A percentile compares a stretch with the other conserved stretches of the same genome.
Evolutionary conservation across 2,797 vertebrate species (phyloP).

Genomic region (Cercopithecus petaurista): DNA sequence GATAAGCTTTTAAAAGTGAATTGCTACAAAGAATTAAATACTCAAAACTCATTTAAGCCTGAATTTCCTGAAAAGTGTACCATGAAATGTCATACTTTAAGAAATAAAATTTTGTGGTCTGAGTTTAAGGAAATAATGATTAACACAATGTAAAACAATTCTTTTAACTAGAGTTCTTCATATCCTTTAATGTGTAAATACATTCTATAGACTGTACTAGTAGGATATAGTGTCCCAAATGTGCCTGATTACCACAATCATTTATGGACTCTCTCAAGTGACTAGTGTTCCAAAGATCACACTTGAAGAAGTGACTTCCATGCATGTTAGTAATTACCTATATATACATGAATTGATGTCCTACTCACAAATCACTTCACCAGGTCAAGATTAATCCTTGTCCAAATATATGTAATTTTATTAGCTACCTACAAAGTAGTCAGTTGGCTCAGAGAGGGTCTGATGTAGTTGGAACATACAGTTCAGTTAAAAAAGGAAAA

Average conservation of each 20-base stretch:
- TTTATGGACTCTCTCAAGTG: neutral
- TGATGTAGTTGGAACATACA: neutral
- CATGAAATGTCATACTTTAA: neutral
- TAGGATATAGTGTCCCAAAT: neutral
- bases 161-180: neutral
- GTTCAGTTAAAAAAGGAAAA: neutral
- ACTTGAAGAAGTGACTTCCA: neutral
- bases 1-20: neutral
- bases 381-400: neutral
- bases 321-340: neutral
- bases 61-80: neutral
- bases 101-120: neutral
- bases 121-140: neutral
- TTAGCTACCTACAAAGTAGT: neutral
- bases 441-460: neutral
- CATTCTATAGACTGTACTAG: neutral
- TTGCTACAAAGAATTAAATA: neutral
- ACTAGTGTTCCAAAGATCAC: neutral
- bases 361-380: neutral
- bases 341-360: neutral
- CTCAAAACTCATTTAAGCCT: conserved; percentile 21
- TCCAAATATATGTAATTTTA: neutral
- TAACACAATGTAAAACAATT: neutral
- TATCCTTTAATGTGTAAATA: neutral
- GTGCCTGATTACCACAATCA: neutral